These are phyloP conservation scores for Pagetopsis macropterus DNA, from an alignment of 2,797 vertebrate species.

Conservation along the genomic window DNA sequence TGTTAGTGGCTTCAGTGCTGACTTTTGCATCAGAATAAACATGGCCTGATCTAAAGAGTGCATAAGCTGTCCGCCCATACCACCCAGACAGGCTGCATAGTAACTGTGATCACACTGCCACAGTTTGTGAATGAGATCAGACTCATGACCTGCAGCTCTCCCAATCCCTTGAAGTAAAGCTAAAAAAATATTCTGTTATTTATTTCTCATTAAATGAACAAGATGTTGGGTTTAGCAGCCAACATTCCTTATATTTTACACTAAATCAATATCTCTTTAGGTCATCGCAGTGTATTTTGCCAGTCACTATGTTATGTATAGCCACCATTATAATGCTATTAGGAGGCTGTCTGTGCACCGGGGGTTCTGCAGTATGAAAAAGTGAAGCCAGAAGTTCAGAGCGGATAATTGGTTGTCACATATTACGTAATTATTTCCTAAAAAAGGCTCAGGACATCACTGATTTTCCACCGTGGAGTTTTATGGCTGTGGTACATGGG, in stretches of 20 bases:
- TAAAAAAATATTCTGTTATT: background rate
- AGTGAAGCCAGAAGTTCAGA: background rate
- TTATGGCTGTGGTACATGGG: background rate
- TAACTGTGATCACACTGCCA: background rate
- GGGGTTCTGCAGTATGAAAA: background rate
- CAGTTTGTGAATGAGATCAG: background rate
- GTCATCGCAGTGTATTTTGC: constrained; percentile 1
- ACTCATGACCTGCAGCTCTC: background rate
- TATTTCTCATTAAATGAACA: constrained; percentile 10
- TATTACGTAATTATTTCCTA: background rate
- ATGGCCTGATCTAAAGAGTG: background rate
- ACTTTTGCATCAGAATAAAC: constrained; percentile 5
- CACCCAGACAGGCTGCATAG: background rate
- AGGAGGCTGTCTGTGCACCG: constrained; percentile 13
- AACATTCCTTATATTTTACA: constrained; percentile 21
- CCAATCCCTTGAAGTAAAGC: constrained; percentile 2
- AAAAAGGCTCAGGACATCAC: background rate
- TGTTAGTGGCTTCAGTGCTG: constrained; percentile 5
- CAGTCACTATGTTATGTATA: constrained; percentile 31
- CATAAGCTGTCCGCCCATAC: background rate
- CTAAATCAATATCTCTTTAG: constrained; percentile 43
- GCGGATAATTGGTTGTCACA: constrained; percentile 1
- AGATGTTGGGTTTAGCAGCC: constrained; percentile 14
- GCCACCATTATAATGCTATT: constrained; percentile 45
- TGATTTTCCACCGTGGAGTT: background rate